phyloP scores from a whole-genome alignment of 2,888 invertebrate genomes.

The Clunio marinus region DNA sequence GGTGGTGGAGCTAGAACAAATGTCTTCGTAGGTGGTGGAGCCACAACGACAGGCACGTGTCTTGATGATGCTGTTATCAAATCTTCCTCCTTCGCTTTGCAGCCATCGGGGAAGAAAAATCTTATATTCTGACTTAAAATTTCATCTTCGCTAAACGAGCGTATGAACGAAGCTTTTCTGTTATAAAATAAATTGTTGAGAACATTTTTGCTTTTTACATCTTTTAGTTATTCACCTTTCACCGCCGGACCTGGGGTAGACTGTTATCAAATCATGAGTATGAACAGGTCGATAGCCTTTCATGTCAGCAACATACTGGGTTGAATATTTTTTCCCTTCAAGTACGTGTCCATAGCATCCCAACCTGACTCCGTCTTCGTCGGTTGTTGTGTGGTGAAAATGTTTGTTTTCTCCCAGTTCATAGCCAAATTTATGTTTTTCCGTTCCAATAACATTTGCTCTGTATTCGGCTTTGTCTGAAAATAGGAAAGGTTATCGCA shows the following conservation, averaged over 20 bases:
- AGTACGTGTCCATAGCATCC: conserved; percentile 13
- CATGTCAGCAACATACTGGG: conserved; percentile 32
- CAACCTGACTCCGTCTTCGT: neutral
- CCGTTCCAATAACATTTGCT: neutral
- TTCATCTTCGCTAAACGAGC: neutral
- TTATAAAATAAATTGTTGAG: neutral
- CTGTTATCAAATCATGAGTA: neutral
- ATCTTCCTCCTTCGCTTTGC: neutral
- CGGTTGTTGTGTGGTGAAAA: conserved; percentile 5
- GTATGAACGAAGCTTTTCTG: conserved; percentile 7
- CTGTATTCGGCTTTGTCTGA: neutral
- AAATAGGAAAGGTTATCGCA: too few species aligned
- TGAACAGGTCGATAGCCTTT: conserved; percentile 9
- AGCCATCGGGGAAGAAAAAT: conserved; percentile 14
- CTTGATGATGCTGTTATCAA: neutral
- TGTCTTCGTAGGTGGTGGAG: neutral
- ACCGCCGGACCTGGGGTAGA: neutral
- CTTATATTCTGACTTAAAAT: neutral
- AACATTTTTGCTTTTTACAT: neutral
- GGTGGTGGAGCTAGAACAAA: too few species aligned
- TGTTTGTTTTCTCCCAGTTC: neutral
- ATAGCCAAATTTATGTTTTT: conserved; percentile 11
- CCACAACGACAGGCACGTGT: neutral
- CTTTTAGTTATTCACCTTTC: conserved; percentile 6
- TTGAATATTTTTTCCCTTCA: conserved; percentile 3